Conservation (phyloP, 2,797 vertebrate genomes). For the Falco concolor region DNA sequence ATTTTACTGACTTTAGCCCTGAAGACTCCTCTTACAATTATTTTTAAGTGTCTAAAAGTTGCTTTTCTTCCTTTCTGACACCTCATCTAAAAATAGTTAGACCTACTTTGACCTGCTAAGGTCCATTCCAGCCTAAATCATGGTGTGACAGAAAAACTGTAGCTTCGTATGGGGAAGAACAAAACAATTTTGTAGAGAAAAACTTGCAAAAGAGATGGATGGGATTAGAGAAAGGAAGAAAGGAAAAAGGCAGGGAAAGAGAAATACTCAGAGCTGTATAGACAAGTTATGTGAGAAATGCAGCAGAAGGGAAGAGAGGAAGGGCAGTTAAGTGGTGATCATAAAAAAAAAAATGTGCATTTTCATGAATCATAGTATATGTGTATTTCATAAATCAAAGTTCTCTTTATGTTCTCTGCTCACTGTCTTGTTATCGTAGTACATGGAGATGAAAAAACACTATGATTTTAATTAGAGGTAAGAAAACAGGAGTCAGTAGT, state of each 20-base stretch:
- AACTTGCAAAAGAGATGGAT: not conserved
- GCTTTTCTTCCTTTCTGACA: not conserved
- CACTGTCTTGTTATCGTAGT: not conserved
- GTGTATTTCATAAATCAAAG: not conserved
- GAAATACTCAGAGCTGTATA: not conserved
- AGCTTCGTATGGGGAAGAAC: not conserved
- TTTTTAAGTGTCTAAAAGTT: not conserved
- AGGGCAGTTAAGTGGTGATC: not conserved
- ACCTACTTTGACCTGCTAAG: not conserved
- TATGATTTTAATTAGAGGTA: not conserved
- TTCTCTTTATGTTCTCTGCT: not conserved
- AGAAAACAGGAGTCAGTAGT: not conserved
- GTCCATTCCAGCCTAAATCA: not conserved
- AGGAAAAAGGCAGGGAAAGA: not conserved
- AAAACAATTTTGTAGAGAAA: not conserved
- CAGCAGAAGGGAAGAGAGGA: not conserved
- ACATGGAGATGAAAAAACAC: not conserved
- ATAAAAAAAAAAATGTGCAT: not conserved
- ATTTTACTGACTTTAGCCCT: not conserved
- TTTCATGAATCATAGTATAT: not conserved
- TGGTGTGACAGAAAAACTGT: not conserved
- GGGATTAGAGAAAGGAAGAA: not conserved
- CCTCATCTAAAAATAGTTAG: not conserved
- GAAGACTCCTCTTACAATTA: not conserved
- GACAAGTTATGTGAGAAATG: not conserved